Conservation (phyloP, 2,797 vertebrate genomes). For the Lagodon rhomboides region DNA sequence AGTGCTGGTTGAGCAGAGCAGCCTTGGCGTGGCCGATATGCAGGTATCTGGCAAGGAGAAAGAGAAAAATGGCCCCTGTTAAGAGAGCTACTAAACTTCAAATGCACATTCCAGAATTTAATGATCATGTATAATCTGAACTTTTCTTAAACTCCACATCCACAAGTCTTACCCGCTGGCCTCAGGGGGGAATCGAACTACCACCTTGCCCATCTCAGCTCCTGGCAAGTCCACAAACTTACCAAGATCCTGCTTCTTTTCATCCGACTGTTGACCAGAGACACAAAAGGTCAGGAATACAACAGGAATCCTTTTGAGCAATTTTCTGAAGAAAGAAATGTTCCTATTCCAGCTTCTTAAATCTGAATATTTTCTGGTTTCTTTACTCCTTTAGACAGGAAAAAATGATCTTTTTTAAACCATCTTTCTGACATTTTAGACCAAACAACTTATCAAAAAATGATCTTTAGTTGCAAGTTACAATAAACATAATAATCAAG, state of each 20-base stretch:
- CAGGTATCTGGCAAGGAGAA: slow-evolving; percentile 87
- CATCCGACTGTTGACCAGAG: slow-evolving; percentile 81
- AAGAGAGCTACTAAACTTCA: neutral
- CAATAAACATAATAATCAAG: neutral
- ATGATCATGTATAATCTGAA: neutral
- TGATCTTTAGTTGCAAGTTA: neutral
- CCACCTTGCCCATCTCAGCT: slow-evolving; percentile 97
- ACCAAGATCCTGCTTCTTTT: slow-evolving; percentile 94
- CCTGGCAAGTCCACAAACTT: slow-evolving; percentile 99
- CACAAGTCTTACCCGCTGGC: slow-evolving; percentile 95
- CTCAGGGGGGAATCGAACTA: slow-evolving; percentile 97
- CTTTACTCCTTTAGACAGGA: too few relatives aligned
- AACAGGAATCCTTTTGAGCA: neutral
- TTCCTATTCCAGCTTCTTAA: too few relatives aligned
- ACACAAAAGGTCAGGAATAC: slow-evolving; percentile 14
- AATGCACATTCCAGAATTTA: neutral
- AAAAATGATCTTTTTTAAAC: too few relatives aligned
- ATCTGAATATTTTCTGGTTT: too few relatives aligned
- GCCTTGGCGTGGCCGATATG: slow-evolving; percentile 99
- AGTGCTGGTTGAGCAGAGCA: slow-evolving; percentile 98
- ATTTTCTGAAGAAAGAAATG: too few relatives aligned
- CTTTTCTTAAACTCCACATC: neutral
- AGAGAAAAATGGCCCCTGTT: neutral
- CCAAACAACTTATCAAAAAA: too few relatives aligned
- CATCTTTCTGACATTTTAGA: too few relatives aligned